Conservation (phyloP, 2,888 invertebrate genomes). For the Parnassius smintheus region DNA sequence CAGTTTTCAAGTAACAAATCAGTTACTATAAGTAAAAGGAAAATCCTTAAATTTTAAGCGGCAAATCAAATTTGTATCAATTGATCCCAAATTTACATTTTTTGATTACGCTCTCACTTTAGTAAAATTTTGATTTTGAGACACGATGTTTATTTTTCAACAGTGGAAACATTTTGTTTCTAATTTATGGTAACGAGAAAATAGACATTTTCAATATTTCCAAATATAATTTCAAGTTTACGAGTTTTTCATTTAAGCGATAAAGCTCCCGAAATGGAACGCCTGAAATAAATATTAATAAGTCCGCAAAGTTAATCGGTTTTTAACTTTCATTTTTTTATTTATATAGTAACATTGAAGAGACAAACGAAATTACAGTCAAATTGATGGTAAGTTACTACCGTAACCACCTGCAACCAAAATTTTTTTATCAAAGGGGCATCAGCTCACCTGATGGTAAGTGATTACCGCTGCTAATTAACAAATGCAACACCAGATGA, state of each 20-base stretch:
- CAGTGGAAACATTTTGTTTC: conserved; percentile 3
- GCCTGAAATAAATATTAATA: neutral
- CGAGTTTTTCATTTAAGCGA: neutral
- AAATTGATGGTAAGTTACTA: too few relatives aligned
- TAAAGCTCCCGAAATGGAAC: neutral
- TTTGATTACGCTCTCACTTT: conserved; percentile 9
- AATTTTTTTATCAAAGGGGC: too few relatives aligned
- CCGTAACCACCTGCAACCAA: too few relatives aligned
- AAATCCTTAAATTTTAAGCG: neutral
- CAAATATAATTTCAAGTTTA: conserved; percentile 11
- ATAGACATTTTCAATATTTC: neutral
- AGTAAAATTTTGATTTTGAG: conserved; percentile 8
- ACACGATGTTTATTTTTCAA: conserved; percentile 12
- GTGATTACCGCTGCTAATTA: too few relatives aligned
- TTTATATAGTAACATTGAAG: too few relatives aligned
- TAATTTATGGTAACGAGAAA: conserved; percentile 14
- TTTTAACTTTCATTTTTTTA: neutral
- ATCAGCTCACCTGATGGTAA: too few relatives aligned
- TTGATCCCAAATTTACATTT: conserved; percentile 15
- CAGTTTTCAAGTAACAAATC: neutral
- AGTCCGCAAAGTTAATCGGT: neutral
- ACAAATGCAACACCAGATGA: too few relatives aligned
- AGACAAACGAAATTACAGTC: too few relatives aligned
- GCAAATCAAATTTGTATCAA: conserved; percentile 5
- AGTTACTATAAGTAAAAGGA: neutral